Evolutionary conservation across 2,113 vertebrate genomes (phyloP).

Genomic region (Esox niger): DNA sequence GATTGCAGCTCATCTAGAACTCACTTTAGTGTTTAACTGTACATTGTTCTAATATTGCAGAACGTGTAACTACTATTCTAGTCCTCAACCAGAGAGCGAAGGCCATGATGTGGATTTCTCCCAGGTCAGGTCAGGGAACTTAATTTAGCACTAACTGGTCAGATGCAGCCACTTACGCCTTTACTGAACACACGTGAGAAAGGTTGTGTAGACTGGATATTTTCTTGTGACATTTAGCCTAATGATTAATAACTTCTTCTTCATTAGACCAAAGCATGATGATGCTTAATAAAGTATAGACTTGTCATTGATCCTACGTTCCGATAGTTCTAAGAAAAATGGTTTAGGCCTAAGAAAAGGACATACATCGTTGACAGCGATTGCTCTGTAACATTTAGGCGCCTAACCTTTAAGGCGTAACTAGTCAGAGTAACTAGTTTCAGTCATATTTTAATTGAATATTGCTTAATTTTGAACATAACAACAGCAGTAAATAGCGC

Average conservation of each 20-base stretch:
- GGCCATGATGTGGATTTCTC: neutral
- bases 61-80: neutral
- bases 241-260: neutral
- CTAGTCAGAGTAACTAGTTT: too few relatives aligned
- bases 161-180: conserved; percentile 38
- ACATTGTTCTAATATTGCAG: too few relatives aligned
- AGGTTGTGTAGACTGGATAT: conserved; percentile 20
- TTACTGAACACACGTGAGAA: conserved; percentile 24
- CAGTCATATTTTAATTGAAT: too few relatives aligned
- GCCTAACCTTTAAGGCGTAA: too few relatives aligned
- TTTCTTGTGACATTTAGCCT: conserved; percentile 42
- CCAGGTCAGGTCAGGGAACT: conserved; percentile 13
- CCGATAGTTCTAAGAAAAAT: too few relatives aligned
- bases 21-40: too few relatives aligned
- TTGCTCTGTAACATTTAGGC: too few relatives aligned
- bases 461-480: too few relatives aligned
- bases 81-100: neutral
- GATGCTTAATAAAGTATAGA: neutral
- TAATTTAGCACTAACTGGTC: conserved; percentile 38
- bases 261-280: neutral
- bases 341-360: too few relatives aligned
- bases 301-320: neutral
- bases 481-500: too few relatives aligned
- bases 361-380: too few relatives aligned
- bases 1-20: too few relatives aligned